Evolutionary conservation across 2,113 vertebrate genomes (phyloP).

Genomic region (Glaucidium brasilianum): DNA sequence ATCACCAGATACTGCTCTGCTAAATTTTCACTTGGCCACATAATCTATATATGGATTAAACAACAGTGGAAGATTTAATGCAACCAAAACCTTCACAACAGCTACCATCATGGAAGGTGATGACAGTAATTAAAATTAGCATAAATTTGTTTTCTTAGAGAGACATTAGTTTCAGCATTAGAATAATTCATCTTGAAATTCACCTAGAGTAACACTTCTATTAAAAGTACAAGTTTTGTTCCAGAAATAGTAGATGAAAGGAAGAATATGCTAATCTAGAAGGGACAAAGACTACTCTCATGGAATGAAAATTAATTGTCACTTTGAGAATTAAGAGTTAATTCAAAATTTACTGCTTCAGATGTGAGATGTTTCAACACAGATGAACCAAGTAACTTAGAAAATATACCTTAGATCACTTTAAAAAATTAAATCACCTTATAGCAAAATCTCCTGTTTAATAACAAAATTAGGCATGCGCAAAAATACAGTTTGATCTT

Average conservation of each 20-base stretch:
- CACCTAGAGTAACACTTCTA: not conserved
- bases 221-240: not conserved
- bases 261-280: not conserved
- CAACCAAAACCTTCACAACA: not conserved
- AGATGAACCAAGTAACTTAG: not conserved
- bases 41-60: not conserved
- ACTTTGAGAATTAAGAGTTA: not conserved
- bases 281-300: not conserved
- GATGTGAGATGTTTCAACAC: not conserved
- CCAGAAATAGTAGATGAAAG: not conserved
- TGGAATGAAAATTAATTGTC: not conserved
- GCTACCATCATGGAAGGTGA: not conserved
- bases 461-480: not conserved
- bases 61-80: not conserved
- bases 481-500: not conserved
- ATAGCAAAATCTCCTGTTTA: not conserved
- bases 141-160: not conserved
- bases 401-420: not conserved
- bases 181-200: not conserved
- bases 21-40: not conserved
- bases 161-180: not conserved
- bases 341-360: not conserved
- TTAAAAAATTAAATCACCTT: not conserved
- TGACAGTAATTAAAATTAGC: not conserved
- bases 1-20: not conserved